Percentiles rank a stretch among this genome's conserved stretches.
Evolutionary conservation across 2,797 vertebrate species (phyloP).

Genomic region (Malacoctenus gilli): DNA sequence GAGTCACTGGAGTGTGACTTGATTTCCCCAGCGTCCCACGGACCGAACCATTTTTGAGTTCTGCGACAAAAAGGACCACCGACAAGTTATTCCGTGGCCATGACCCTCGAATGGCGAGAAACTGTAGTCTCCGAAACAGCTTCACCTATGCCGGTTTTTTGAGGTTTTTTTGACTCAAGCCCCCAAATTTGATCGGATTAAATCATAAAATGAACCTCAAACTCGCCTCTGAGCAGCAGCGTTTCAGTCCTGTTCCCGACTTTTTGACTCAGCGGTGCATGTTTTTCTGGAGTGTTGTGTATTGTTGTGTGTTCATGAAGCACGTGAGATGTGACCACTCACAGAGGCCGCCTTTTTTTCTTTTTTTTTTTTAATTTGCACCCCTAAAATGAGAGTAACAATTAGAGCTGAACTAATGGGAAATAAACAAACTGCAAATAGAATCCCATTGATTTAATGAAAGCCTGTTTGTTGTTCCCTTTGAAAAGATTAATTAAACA

Average conservation of each 20-base stretch:
- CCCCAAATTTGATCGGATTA: too few relatives aligned
- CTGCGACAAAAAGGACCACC: slow-evolving; percentile 37
- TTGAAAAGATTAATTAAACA: neutral
- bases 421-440: slow-evolving; percentile 6
- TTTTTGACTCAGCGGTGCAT: too few relatives aligned
- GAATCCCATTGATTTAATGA: slow-evolving; percentile 6
- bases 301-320: slow-evolving; percentile 17
- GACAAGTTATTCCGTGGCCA: slow-evolving; percentile 38
- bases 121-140: slow-evolving; percentile 22
- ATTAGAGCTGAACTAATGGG: slow-evolving; percentile 1
- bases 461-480: neutral
- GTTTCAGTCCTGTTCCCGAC: too few relatives aligned
- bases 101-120: slow-evolving; percentile 41
- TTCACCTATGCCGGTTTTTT: slow-evolving; percentile 27
- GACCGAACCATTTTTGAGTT: slow-evolving; percentile 47
- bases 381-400: slow-evolving; percentile 2
- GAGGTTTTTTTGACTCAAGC: too few relatives aligned
- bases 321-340: neutral
- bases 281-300: too few relatives aligned
- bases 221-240: too few relatives aligned
- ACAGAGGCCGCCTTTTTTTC: neutral
- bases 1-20: slow-evolving; percentile 57
- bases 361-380: too few relatives aligned
- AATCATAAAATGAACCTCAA: too few relatives aligned
- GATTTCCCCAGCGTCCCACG: slow-evolving; percentile 69